A percentile compares a stretch with the other conserved stretches of the same genome.
Conservation (phyloP, 2,113 vertebrate genomes). For the Burhinus oedicnemus region DNA sequence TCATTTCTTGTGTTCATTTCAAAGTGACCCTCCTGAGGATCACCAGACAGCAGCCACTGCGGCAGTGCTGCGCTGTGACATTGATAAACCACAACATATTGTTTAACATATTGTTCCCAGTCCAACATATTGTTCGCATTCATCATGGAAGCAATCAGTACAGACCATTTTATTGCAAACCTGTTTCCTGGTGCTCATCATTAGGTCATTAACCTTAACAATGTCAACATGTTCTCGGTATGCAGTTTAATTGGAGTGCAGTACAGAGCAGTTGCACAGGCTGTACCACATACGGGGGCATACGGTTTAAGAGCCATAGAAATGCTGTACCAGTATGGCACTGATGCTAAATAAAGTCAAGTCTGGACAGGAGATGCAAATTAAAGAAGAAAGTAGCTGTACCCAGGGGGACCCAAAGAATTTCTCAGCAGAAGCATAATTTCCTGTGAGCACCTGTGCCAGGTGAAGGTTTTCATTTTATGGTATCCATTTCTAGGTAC, state of each 20-base stretch:
- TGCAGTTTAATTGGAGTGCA: conserved; percentile 62
- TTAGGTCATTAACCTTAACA: conserved; percentile 74
- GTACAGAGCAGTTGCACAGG: background rate
- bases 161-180: conserved; percentile 68
- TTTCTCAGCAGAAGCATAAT: background rate
- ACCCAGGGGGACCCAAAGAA: background rate
- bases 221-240: conserved; percentile 66
- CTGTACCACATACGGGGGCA: background rate
- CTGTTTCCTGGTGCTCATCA: conserved; percentile 69
- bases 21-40: conserved; percentile 58
- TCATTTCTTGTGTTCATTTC: background rate
- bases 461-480: background rate
- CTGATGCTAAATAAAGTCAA: background rate
- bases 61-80: conserved; percentile 17
- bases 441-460: background rate
- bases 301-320: background rate
- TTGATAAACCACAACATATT: conserved; percentile 73
- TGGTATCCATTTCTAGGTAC: background rate
- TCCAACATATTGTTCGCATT: conserved; percentile 68
- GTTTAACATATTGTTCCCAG: conserved; percentile 71
- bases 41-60: conserved; percentile 22
- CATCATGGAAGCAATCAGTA: conserved; percentile 65
- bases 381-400: background rate
- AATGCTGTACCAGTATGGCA: background rate
- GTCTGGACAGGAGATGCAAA: background rate